Conservation (phyloP, 2,888 invertebrate genomes). For the Gnatocerus cornutus region DNA sequence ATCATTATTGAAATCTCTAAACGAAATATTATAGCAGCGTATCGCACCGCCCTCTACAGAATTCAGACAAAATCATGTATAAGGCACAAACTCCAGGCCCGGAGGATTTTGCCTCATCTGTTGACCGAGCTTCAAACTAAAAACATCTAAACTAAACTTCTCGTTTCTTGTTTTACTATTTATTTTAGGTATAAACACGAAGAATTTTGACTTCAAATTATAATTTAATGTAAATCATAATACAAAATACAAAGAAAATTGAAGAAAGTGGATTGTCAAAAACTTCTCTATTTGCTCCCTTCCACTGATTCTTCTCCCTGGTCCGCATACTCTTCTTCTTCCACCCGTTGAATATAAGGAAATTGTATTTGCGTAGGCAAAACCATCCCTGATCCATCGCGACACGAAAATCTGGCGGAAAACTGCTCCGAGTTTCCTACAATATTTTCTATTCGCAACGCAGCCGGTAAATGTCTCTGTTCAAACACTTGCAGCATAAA, state of each 20-base stretch:
- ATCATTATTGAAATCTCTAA: too few species aligned
- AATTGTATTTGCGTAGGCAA: slow-evolving; percentile 53
- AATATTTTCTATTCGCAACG: slow-evolving; percentile 59
- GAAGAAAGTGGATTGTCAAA: neutral
- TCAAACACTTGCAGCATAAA: slow-evolving; percentile 59
- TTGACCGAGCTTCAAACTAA: too few species aligned
- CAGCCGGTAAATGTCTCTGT: slow-evolving; percentile 55
- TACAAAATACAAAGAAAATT: neutral
- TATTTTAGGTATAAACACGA: too few species aligned
- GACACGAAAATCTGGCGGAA: slow-evolving; percentile 55
- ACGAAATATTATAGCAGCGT: too few species aligned
- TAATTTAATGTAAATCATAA: too few species aligned
- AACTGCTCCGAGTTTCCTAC: slow-evolving; percentile 58
- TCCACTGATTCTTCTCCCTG: slow-evolving; percentile 1
- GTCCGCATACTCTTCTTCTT: slow-evolving; percentile 13
- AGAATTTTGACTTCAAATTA: too few species aligned
- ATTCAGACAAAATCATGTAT: too few species aligned
- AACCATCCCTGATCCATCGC: slow-evolving; percentile 57
- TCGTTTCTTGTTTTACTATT: too few species aligned
- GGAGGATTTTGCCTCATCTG: too few species aligned
- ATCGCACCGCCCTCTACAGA: too few species aligned
- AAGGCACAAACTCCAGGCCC: too few species aligned
- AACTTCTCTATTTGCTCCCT: slow-evolving; percentile 4
- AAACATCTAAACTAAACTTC: too few species aligned
- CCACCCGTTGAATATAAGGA: slow-evolving; percentile 48